Conservation (phyloP, 2,113 vertebrate genomes). For the Craseonycteris thonglongyai region DNA sequence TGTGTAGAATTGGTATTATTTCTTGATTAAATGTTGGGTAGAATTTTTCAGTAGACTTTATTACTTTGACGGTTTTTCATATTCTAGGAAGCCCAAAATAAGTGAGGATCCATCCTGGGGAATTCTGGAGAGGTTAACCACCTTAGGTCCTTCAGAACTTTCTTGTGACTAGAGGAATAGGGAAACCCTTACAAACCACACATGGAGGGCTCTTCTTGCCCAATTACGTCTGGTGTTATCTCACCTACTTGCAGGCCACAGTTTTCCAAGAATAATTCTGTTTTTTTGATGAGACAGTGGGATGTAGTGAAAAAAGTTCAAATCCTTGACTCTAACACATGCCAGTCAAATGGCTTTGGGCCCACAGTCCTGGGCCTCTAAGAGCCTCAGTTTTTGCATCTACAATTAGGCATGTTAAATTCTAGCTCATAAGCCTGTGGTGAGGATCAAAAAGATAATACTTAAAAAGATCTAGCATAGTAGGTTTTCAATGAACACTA, state of each 20-base stretch:
- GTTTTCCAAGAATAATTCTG: neutral
- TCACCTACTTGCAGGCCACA: neutral
- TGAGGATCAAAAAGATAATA: neutral
- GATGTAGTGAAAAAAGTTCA: neutral
- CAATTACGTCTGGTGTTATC: neutral
- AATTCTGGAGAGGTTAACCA: neutral
- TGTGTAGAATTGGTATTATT: neutral
- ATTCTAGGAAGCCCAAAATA: neutral
- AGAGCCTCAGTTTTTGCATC: neutral
- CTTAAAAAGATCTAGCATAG: neutral
- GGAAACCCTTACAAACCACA: neutral
- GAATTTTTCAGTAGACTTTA: neutral
- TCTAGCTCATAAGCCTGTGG: neutral
- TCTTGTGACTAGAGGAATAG: neutral
- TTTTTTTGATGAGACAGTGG: neutral
- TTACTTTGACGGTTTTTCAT: neutral
- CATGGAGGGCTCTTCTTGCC: neutral
- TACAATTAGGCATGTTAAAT: neutral
- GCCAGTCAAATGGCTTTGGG: accelerated
- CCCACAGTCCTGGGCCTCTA: neutral
- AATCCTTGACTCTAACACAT: neutral
- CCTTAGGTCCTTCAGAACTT: neutral
- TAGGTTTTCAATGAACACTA: neutral
- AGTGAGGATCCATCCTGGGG: neutral
- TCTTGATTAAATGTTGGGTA: neutral